Percentiles rank a stretch among this genome's conserved stretches.
These are phyloP conservation scores for Psilopsiagon aymara DNA, from an alignment of 2,113 vertebrate genomes.

Conservation along the genomic window DNA sequence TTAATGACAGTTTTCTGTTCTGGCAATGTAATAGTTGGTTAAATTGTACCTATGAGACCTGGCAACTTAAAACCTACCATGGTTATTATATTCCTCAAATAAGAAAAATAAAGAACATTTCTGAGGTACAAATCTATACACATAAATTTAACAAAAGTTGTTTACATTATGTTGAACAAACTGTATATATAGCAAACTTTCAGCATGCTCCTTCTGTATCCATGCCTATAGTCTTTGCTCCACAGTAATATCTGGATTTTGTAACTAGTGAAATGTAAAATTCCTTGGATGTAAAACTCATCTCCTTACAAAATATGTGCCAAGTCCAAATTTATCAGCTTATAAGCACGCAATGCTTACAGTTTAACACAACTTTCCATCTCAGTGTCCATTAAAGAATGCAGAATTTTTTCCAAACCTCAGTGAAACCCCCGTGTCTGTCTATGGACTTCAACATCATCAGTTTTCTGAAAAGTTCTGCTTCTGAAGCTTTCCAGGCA, in stretches of 20 bases:
- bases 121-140: not conserved
- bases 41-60: not conserved
- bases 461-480: not conserved
- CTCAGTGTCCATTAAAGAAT: not conserved
- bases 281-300: not conserved
- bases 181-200: not conserved
- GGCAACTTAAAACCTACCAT: not conserved
- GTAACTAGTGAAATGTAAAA: not conserved
- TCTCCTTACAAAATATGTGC: not conserved
- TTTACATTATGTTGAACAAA: not conserved
- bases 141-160: not conserved
- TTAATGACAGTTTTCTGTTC: not conserved
- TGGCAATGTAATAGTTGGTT: not conserved
- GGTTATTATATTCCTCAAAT: not conserved
- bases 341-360: not conserved
- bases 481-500: not conserved
- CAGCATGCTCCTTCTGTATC: not conserved
- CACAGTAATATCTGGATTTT: not conserved
- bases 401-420: not conserved
- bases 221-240: not conserved
- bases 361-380: not conserved
- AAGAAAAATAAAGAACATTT: not conserved
- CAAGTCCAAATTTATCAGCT: not conserved
- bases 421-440: not conserved
- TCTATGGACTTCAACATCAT: not conserved